Base-by-base conservation (phyloP, 37 sponge, comb jelly and placozoan genomes). In the Crambe crambe region DNA sequence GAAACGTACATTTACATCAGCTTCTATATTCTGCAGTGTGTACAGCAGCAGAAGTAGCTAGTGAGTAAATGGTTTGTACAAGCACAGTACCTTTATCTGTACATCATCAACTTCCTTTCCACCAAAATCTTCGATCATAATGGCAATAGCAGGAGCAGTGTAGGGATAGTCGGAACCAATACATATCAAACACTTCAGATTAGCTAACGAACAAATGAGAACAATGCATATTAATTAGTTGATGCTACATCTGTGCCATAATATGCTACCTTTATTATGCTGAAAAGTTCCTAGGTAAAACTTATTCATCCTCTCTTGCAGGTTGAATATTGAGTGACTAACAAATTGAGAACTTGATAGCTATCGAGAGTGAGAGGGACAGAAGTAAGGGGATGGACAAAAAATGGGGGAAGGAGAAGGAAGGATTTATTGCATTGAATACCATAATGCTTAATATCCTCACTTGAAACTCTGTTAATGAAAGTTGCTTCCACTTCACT, bases 1-100 rank as follows among this genome's bases (percentile, higher is more conserved):
- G 37, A 68, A 87, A 40, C 58, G 42, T 15, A 94, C 22, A 78
- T 94, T 94, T 34, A 94, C 73, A 20, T 94, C 93, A 20, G 83
- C 82, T 39, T 94, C 94, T 18, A 94, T 59, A 47, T 80, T 73
- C 87, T 86, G 51, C 44, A 21, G 2, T 40, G 29, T 10, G 8
- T 6, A 10, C 25, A 68, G 22, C 25, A 21, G 1, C 29, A 23
- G 21, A 5, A 34, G 10, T 6, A 56, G 10, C 42, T 26, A 29
- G 58, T 17, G 26, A 18, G 29, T 15, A 29, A 32, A 2, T 2
- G 37, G n/a, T 39, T 60, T 37, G 39, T 61, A 12, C 51, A 47
- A 47, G 10, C 51, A 47, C 51, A 47, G 10, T 23, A 85, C 86
- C 75, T 89, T 89, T 18, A 72, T 75, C 27, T 89, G 77, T 35